These are phyloP conservation scores for Mylabris sibirica DNA, from an alignment of 2,888 invertebrate species.

Conservation along the genomic window DNA sequence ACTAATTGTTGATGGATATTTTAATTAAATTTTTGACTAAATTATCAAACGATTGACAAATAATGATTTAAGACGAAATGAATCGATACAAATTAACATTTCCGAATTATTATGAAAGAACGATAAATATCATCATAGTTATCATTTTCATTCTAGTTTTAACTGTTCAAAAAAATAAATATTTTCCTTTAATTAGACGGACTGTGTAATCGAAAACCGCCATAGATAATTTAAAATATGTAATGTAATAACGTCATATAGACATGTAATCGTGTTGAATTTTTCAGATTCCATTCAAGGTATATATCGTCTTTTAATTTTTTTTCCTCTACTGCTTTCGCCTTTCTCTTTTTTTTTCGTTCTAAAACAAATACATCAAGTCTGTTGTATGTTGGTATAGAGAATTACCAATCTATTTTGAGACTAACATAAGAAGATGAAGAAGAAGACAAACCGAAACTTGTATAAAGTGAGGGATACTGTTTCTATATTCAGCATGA, in stretches of 20 bases:
- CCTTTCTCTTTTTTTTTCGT: neutral
- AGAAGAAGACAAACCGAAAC: neutral
- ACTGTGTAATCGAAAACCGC: slow-evolving; percentile 4
- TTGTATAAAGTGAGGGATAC: neutral
- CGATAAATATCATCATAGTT: neutral
- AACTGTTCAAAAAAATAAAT: neutral
- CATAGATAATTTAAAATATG: slow-evolving; percentile 10
- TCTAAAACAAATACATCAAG: neutral
- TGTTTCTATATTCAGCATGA: slow-evolving; percentile 18
- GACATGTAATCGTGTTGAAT: slow-evolving; percentile 14
- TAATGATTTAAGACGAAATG: neutral
- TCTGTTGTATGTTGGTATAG: neutral
- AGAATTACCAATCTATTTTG: neutral
- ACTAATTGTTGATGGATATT: neutral
- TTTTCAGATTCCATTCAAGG: slow-evolving; percentile 13
- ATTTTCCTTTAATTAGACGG: slow-evolving; percentile 7
- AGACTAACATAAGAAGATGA: neutral
- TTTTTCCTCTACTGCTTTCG: neutral
- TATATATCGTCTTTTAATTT: neutral
- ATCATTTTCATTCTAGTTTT: neutral
- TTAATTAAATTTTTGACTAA: neutral
- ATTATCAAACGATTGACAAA: neutral
- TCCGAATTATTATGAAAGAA: neutral
- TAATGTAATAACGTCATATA: slow-evolving; percentile 15
- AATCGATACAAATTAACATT: neutral